phyloP scores from a whole-genome alignment of 1,140 invertebrate genomes.

The Chelonus insularis region DNA sequence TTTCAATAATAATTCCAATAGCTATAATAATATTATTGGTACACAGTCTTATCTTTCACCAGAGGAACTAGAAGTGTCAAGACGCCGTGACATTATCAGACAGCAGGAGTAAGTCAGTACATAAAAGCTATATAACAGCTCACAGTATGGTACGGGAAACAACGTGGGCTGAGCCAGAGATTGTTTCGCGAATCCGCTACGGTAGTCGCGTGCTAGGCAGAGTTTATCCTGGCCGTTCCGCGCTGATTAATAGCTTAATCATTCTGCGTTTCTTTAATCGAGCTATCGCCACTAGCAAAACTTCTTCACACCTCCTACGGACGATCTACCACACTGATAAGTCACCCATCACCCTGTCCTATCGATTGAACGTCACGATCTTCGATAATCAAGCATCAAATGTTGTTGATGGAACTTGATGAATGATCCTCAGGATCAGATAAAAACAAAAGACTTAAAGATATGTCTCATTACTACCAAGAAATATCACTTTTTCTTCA shows the following conservation, averaged over 20 bases:
- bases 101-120: background rate
- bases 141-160: no score
- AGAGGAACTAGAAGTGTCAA: background rate
- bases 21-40: no score
- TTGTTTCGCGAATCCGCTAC: conserved; percentile 19
- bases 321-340: conserved; percentile 26
- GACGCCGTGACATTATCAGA: background rate
- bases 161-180: background rate
- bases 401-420: conserved; percentile 10
- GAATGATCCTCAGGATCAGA: background rate
- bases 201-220: conserved; percentile 34
- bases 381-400: conserved; percentile 8
- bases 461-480: background rate
- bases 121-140: background rate
- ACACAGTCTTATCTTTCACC: background rate
- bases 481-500: no score
- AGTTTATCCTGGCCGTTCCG: conserved; percentile 28
- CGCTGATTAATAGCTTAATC: conserved; percentile 42
- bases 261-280: conserved; percentile 28
- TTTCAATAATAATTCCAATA: no score
- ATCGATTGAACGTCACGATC: conserved; percentile 29
- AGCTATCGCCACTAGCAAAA: conserved; percentile 14
- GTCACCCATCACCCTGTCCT: conserved; percentile 25
- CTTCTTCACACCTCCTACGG: conserved; percentile 29
- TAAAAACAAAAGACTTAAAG: background rate